These are phyloP conservation scores for Syngnathus scovelli DNA, from an alignment of 2,113 vertebrate genomes.

Conservation along the genomic window DNA sequence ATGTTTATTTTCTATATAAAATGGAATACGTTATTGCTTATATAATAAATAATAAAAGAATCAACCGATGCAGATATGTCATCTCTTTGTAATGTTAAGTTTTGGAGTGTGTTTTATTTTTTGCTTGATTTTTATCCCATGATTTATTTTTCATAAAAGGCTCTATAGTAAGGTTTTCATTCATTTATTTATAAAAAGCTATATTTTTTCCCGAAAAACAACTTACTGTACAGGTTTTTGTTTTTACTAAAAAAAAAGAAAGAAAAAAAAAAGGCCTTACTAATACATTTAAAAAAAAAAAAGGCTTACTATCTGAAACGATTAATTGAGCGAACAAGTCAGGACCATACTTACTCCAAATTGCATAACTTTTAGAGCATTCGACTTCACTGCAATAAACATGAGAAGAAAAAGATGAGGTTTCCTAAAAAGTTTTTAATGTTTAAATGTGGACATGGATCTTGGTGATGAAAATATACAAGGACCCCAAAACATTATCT, in stretches of 20 bases:
- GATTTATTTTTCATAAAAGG: constrained; percentile 35
- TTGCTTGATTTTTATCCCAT: constrained; percentile 36
- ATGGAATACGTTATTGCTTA: constrained; percentile 82
- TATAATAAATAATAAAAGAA: constrained; percentile 79
- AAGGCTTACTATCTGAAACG: neutral
- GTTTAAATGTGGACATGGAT: constrained; percentile 71
- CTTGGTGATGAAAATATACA: constrained; percentile 33
- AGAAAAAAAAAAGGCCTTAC: too few species aligned
- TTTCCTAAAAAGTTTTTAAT: constrained; percentile 65
- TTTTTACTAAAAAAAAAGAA: constrained; percentile 28
- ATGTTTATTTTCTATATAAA: constrained; percentile 87
- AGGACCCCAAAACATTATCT: constrained; percentile 20
- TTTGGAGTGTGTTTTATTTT: constrained; percentile 60
- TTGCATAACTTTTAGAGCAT: neutral
- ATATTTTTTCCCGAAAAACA: too few species aligned
- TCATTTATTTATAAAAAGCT: too few species aligned
- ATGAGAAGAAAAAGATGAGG: constrained; percentile 2
- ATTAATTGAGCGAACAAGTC: too few species aligned
- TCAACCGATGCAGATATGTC: constrained; percentile 59
- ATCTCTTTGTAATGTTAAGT: constrained; percentile 63
- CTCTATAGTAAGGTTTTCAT: too few species aligned
- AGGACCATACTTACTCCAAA: too few species aligned
- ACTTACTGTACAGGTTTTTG: constrained; percentile 34
- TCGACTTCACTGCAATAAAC: neutral
- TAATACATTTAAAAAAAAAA: too few species aligned